These are phyloP conservation scores for zebrafish (Danio rerio) DNA, from an alignment of 2,113 vertebrate genomes.

Conservation along the genomic window GRCz12tu NC_133194.1:39392001-39392500, in stretches of 20 bases:
- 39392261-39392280: slow-evolving; percentile 31
- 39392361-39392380: not conserved
- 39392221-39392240: slow-evolving; percentile 42
- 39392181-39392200: slow-evolving; percentile 72
- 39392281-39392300: slow-evolving; percentile 56
- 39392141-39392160: slow-evolving; percentile 78
- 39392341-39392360: slow-evolving; percentile 21
- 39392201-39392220: slow-evolving; percentile 55
- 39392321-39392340: slow-evolving; percentile 45
- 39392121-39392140: slow-evolving; percentile 74
- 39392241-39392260: slow-evolving; percentile 54
- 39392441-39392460: not conserved
- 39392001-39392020: slow-evolving; percentile 29
- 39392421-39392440: not conserved
- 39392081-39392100: slow-evolving; percentile 33
- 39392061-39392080: slow-evolving; percentile 49
- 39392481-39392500: not conserved
- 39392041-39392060: slow-evolving; percentile 15
- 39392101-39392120: slow-evolving; percentile 75
- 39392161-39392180: slow-evolving; percentile 85
- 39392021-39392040: slow-evolving; percentile 38
- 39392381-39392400: not conserved
- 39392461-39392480: not conserved
- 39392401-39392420: slow-evolving; percentile 8
- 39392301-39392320: slow-evolving; percentile 56